Evolutionary conservation across 2,113 vertebrate genomes (phyloP).

Genomic region (Riparia riparia): DNA sequence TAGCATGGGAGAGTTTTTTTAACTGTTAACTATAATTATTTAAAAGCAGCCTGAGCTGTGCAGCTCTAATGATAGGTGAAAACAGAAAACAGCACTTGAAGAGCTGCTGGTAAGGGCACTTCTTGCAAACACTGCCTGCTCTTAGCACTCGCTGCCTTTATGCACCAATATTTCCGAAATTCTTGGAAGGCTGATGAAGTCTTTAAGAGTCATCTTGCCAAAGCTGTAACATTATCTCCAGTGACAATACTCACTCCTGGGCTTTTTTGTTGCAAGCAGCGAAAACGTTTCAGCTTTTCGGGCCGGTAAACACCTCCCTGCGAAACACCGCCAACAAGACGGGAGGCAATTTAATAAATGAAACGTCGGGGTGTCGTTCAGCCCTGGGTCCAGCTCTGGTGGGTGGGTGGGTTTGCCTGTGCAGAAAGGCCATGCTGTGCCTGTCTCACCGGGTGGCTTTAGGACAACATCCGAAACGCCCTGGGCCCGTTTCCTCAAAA

Average conservation of each 20-base stretch:
- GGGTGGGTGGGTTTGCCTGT: accelerated
- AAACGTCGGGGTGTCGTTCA: background rate
- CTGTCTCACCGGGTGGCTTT: background rate
- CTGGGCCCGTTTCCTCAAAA: background rate
- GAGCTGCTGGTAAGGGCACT: background rate
- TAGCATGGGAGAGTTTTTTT: background rate
- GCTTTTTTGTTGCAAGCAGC: background rate
- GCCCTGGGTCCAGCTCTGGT: accelerated
- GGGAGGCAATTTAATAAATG: background rate
- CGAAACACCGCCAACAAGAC: background rate
- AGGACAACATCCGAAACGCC: background rate
- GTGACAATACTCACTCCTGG: background rate
- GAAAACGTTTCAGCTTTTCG: conserved; percentile 10
- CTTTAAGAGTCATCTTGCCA: background rate
- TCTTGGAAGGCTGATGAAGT: conserved; percentile 8
- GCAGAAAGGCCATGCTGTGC: background rate
- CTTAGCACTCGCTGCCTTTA: background rate
- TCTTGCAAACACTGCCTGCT: background rate
- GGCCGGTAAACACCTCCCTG: background rate
- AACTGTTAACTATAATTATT: background rate
- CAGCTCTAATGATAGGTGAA: background rate
- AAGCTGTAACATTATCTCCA: conserved; percentile 15
- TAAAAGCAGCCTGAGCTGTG: background rate
- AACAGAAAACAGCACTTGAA: background rate
- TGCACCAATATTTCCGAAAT: background rate